A percentile compares a stretch with the other conserved stretches of the same genome.
Conservation (phyloP, 2,113 vertebrate species). For the Brachirus orientalis region DNA sequence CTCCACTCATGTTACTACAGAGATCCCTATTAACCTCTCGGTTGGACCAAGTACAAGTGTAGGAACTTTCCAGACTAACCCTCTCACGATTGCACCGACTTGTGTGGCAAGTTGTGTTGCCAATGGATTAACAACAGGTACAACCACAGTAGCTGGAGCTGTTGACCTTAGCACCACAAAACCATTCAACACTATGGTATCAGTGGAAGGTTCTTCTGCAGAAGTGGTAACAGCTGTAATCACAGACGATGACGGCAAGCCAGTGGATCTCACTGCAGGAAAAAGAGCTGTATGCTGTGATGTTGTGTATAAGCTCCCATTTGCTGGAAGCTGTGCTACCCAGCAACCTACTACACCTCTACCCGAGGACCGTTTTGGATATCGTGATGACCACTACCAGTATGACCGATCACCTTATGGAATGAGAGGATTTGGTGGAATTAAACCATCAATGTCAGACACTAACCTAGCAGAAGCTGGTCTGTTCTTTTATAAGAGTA, state of each 20-base stretch:
- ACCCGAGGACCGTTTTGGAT: constrained; percentile 97
- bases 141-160: constrained; percentile 85
- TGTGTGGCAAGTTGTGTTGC: constrained; percentile 64
- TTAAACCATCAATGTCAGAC: constrained; percentile 98
- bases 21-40: constrained; percentile 94
- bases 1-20: constrained; percentile 76
- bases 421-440: constrained; percentile 89
- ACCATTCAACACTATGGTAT: constrained; percentile 89
- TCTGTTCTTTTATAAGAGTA: constrained; percentile 95
- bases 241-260: constrained; percentile 93
- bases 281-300: constrained; percentile 95
- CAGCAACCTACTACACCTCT: constrained; percentile 89
- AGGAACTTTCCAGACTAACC: constrained; percentile 78
- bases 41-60: constrained; percentile 80
- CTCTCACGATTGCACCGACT: constrained; percentile 83
- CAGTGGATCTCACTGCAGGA: constrained; percentile 95
- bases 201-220: constrained; percentile 85
- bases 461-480: constrained; percentile 96
- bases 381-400: constrained; percentile 97
- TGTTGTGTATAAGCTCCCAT: constrained; percentile 94
- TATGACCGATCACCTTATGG: constrained; percentile 88
- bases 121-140: constrained; percentile 83
- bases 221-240: constrained; percentile 87
- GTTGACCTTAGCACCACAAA: constrained; percentile 96
- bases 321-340: constrained; percentile 90